phyloP scores from a whole-genome alignment of 2,888 invertebrate genomes.

The Agrenia bidenticulata region DNA sequence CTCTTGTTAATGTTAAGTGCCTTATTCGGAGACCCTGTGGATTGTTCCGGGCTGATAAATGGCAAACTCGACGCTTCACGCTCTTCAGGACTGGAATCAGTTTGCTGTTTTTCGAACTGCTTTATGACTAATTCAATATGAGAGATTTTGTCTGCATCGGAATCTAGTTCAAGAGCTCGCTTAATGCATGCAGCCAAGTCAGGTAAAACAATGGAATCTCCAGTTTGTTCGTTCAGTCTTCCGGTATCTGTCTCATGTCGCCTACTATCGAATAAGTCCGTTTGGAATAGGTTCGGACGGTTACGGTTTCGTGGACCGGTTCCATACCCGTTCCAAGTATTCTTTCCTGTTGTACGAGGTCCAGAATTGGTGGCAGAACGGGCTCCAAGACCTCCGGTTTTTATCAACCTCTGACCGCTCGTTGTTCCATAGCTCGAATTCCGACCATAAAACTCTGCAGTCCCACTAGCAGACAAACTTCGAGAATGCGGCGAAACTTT shows the following conservation, averaged over 20 bases:
- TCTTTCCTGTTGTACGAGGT: slow-evolving; percentile 36
- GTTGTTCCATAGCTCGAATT: slow-evolving; percentile 21
- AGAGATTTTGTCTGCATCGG: slow-evolving; percentile 52
- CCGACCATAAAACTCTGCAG: slow-evolving; percentile 48
- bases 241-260: slow-evolving; percentile 5
- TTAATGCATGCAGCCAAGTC: slow-evolving; percentile 50
- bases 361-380: slow-evolving; percentile 28
- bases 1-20: slow-evolving; percentile 39
- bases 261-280: slow-evolving; percentile 40
- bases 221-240: slow-evolving; percentile 5
- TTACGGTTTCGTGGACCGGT: slow-evolving; percentile 32
- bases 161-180: slow-evolving; percentile 48
- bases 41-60: slow-evolving; percentile 33
- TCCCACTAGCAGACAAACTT: slow-evolving; percentile 49
- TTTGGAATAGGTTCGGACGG: slow-evolving; percentile 49
- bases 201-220: slow-evolving; percentile 23
- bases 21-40: slow-evolving; percentile 27
- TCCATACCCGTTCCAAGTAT: slow-evolving; percentile 52
- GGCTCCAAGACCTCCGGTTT: slow-evolving; percentile 14
- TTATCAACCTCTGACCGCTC: slow-evolving; percentile 12
- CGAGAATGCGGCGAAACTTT: slow-evolving; percentile 26
- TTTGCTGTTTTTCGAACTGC: slow-evolving; percentile 45
- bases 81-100: slow-evolving; percentile 36
- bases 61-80: slow-evolving; percentile 45
- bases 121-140: slow-evolving; percentile 52